Evolutionary conservation across 1,140 invertebrate genomes (phyloP).

Genomic region (Palaemon carinicauda): DNA sequence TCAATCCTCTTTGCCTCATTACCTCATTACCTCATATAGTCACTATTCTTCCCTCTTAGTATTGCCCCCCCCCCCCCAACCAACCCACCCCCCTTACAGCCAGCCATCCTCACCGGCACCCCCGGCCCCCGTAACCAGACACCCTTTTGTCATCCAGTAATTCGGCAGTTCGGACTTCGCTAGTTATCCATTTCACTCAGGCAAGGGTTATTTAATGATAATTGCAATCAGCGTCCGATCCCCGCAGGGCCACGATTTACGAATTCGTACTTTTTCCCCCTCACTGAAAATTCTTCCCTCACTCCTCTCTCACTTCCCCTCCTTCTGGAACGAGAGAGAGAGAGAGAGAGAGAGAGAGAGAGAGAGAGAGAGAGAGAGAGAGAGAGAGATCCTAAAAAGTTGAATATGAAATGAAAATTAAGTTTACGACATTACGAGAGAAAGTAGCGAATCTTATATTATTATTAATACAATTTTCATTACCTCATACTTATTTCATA

Average conservation of each 20-base stretch:
- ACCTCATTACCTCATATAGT: neutral
- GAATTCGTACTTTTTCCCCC: neutral
- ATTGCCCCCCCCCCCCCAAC: too few species aligned
- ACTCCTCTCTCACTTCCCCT: neutral
- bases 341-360: too few species aligned
- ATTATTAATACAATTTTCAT: too few species aligned
- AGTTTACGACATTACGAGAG: too few species aligned
- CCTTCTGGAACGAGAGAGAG: neutral
- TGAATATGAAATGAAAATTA: too few species aligned
- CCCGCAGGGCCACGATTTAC: neutral
- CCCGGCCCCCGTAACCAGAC: neutral
- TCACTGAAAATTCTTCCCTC: neutral
- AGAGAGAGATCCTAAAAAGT: too few species aligned
- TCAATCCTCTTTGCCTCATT: neutral
- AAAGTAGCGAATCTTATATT: too few species aligned
- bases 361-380: neutral
- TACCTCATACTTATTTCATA: too few species aligned
- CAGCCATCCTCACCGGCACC: neutral
- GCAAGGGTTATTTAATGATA: conserved; percentile 47
- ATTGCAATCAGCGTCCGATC: conserved; percentile 28
- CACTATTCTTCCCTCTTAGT: too few species aligned
- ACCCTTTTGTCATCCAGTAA: neutral
- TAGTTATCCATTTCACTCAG: conserved; percentile 44
- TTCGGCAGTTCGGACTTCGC: conserved; percentile 16
- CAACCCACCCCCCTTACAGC: neutral